phyloP scores from a whole-genome alignment of 1,140 invertebrate genomes.

The Cyclina sinensis region DNA sequence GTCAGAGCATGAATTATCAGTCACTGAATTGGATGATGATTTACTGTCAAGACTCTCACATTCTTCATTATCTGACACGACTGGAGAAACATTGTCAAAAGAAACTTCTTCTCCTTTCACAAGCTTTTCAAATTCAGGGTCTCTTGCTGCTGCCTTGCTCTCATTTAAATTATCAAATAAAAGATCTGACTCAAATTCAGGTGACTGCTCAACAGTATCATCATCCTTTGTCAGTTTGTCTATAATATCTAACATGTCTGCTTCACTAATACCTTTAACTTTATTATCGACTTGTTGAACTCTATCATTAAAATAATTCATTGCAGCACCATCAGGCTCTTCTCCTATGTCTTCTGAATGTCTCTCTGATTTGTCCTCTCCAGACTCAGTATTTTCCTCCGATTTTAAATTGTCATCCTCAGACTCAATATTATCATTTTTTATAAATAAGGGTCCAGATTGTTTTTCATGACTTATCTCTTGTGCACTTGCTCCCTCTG shows the following conservation, averaged over 20 bases:
- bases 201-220: not conserved
- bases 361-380: not conserved
- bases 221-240: conserved; percentile 60
- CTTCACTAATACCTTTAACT: conserved; percentile 41
- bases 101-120: conserved; percentile 37
- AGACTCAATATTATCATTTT: not conserved
- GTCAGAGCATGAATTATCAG: conserved; percentile 93
- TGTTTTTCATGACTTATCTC: too few species aligned
- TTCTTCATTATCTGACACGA: conserved; percentile 31
- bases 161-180: not conserved
- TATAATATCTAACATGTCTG: conserved; percentile 56
- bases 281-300: not conserved
- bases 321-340: not conserved
- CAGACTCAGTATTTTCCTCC: not conserved
- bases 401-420: not conserved
- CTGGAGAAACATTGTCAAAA: conserved; percentile 26
- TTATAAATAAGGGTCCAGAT: not conserved
- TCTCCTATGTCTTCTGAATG: not conserved
- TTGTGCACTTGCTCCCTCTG: not conserved
- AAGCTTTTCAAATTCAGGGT: conserved; percentile 6
- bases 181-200: not conserved
- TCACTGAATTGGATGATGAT: conserved; percentile 85
- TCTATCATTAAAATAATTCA: not conserved
- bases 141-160: not conserved
- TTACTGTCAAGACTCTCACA: conserved; percentile 6